phyloP scores from a whole-genome alignment of 2,888 invertebrate genomes.

The Tetragnatha montana region DNA sequence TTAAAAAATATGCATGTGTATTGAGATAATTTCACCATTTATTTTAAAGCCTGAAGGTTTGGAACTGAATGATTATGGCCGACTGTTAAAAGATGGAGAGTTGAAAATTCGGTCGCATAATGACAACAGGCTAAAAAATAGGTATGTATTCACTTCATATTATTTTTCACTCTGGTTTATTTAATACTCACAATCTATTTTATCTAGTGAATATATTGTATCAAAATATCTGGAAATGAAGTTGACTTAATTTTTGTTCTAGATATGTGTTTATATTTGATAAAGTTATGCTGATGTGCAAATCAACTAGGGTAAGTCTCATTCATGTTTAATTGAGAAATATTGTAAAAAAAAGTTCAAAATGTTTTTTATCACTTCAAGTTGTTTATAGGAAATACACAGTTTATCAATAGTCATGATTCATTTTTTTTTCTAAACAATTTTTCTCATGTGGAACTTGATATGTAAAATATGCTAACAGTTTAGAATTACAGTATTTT shows the following conservation, averaged over 20 bases:
- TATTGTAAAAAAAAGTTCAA: too few species aligned
- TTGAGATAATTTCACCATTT: not conserved
- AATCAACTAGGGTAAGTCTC: constrained; percentile 83
- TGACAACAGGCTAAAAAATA: constrained; percentile 87
- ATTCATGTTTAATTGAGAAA: not conserved
- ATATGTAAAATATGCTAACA: not conserved
- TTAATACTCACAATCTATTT: too few species aligned
- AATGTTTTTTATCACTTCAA: not conserved
- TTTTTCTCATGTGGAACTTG: too few species aligned
- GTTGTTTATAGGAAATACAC: not conserved
- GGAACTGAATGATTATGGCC: constrained; percentile 91
- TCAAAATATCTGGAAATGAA: not conserved
- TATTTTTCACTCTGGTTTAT: too few species aligned
- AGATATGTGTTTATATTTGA: constrained; percentile 98
- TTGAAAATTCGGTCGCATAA: constrained; percentile 92
- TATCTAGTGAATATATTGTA: not conserved
- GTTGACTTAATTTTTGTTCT: constrained; percentile 29
- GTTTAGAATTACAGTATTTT: not conserved
- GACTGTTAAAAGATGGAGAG: constrained; percentile 94
- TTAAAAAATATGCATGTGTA: not conserved
- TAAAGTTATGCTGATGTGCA: constrained; percentile 95
- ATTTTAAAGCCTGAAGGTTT: constrained; percentile 82
- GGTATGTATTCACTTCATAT: constrained; percentile 74
- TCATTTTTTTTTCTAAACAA: too few species aligned
- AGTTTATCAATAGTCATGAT: too few species aligned